A percentile compares a stretch with the other conserved stretches of the same genome.
phyloP scores from a whole-genome alignment of 2,888 invertebrate species.

The Lucinisca nassula region DNA sequence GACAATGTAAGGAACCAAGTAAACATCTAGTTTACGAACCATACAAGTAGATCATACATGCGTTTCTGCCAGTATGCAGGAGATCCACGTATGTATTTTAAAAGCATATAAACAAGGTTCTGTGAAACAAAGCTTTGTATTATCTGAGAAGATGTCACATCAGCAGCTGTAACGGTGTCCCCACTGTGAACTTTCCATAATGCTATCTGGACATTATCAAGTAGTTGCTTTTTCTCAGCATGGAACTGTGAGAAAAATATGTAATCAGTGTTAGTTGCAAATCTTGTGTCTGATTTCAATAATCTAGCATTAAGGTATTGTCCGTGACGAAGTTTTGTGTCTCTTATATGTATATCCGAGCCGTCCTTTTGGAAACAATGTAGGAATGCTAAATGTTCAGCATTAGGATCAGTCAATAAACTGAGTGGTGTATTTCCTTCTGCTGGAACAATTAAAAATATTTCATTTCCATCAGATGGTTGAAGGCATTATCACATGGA shows the following conservation, averaged over 20 bases:
- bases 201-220: conserved; percentile 18
- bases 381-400: conserved; percentile 24
- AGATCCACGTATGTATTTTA: conserved; percentile 45
- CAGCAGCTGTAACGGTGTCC: conserved; percentile 25
- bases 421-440: background rate
- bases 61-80: conserved; percentile 48
- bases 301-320: conserved; percentile 13
- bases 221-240: conserved; percentile 11
- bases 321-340: background rate
- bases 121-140: background rate
- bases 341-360: conserved; percentile 1
- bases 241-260: background rate
- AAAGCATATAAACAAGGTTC: background rate
- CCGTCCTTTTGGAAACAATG: conserved; percentile 10
- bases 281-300: conserved; percentile 5
- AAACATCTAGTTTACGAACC: conserved; percentile 43
- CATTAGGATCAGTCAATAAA: background rate
- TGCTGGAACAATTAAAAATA: background rate
- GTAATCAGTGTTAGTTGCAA: conserved; percentile 22
- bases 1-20: conserved; percentile 59
- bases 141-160: background rate
- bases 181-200: conserved; percentile 10
- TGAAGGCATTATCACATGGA: background rate
- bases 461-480: background rate
- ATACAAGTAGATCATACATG: conserved; percentile 49